phyloP scores from a whole-genome alignment of 2,888 invertebrate species.

The Carabus problematicus region DNA sequence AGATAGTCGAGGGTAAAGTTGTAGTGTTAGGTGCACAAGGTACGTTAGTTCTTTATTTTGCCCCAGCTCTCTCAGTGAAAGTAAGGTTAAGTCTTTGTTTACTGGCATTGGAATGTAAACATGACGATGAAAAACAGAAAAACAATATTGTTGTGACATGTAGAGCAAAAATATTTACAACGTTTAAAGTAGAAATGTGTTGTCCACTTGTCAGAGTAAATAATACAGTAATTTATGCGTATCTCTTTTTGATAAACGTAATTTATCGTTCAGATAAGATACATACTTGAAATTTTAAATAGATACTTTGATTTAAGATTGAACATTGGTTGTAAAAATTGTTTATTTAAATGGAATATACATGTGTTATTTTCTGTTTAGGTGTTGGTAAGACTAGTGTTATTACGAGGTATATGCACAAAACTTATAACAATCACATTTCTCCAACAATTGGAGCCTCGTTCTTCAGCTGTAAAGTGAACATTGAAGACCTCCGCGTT shows the following conservation, averaged over 20 bases:
- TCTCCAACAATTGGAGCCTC: conserved; percentile 90
- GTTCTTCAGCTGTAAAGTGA: conserved; percentile 86
- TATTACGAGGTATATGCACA: conserved; percentile 81
- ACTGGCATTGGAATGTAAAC: conserved; percentile 8
- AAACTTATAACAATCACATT: conserved; percentile 75
- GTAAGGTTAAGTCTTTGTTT: conserved; percentile 36
- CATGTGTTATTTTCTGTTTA: conserved; percentile 57
- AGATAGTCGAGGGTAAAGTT: conserved; percentile 82
- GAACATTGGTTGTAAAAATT: neutral
- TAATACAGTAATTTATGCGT: conserved; percentile 28
- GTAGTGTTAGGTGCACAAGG: conserved; percentile 85
- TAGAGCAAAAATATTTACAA: neutral
- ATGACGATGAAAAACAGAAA: neutral
- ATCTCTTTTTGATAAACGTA: neutral
- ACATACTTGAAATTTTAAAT: no score
- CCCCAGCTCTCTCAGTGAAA: neutral
- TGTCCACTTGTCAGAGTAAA: conserved; percentile 24
- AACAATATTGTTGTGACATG: neutral
- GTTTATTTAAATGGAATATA: neutral
- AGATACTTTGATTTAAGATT: conserved; percentile 3
- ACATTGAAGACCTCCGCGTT: conserved; percentile 72
- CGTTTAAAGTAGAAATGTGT: neutral
- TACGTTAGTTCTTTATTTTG: conserved; percentile 57
- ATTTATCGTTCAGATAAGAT: no score
- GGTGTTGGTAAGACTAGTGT: conserved; percentile 92